These are phyloP conservation scores for Schizopygopsis malacanthus DNA, from an alignment of 2,797 vertebrate genomes.

Conservation along the genomic window DNA sequence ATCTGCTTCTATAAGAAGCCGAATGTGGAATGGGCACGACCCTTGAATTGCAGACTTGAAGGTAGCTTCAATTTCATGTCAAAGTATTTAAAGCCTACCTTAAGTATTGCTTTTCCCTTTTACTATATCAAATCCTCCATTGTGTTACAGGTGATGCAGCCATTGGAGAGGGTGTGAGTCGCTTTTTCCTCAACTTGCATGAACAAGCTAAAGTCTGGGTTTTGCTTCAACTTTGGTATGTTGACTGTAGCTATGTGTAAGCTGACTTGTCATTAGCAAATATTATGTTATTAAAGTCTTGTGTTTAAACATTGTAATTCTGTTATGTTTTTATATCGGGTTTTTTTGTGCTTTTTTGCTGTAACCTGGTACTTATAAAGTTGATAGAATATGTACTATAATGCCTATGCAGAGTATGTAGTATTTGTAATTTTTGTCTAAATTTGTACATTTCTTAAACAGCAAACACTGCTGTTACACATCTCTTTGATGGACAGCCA, in stretches of 20 bases:
- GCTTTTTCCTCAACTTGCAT: slow-evolving; percentile 51
- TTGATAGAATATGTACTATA: too few relatives aligned
- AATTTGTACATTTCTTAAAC: not conserved
- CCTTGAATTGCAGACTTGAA: slow-evolving; percentile 19
- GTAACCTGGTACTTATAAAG: too few relatives aligned
- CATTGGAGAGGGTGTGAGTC: slow-evolving; percentile 47
- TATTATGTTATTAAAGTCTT: not conserved
- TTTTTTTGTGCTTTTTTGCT: not conserved
- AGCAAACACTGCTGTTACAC: slow-evolving; percentile 10
- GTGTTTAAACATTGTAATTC: slow-evolving; percentile 3
- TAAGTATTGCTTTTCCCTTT: slow-evolving; percentile 4
- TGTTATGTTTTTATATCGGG: not conserved
- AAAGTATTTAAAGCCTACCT: slow-evolving; percentile 6
- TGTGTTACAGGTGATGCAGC: slow-evolving; percentile 44
- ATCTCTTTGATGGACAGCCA: slow-evolving; percentile 19
- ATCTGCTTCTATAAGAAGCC: slow-evolving; percentile 47
- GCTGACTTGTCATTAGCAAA: slow-evolving; percentile 5
- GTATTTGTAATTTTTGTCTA: too few relatives aligned
- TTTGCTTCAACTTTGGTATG: slow-evolving; percentile 20
- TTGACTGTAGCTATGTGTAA: slow-evolving; percentile 1
- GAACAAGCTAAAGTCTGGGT: slow-evolving; percentile 27
- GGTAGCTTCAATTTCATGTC: slow-evolving; percentile 12
- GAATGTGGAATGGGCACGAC: slow-evolving; percentile 54
- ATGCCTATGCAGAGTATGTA: too few relatives aligned
- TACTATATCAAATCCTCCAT: slow-evolving; percentile 34